These are phyloP conservation scores for Archocentrus centrarchus DNA, from an alignment of 2,113 vertebrate genomes.

Conservation along the genomic window DNA sequence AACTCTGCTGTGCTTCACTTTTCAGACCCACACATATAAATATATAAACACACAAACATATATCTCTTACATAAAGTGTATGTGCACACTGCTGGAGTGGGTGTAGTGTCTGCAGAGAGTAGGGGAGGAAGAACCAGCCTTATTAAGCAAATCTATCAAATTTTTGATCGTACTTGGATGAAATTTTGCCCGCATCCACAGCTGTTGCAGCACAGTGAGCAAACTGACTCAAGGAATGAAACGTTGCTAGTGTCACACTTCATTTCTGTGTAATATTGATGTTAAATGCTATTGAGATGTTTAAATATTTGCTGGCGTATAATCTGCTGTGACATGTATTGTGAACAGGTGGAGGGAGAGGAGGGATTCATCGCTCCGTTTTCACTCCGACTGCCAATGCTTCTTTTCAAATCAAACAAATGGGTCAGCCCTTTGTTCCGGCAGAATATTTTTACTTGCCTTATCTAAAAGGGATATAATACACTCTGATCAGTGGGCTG, in stretches of 20 bases:
- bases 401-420: slow-evolving; percentile 65
- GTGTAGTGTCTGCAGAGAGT: not conserved
- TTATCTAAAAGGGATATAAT: slow-evolving; percentile 49
- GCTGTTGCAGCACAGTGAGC: slow-evolving; percentile 5
- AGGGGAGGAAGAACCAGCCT: slow-evolving; percentile 18
- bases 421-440: slow-evolving; percentile 58
- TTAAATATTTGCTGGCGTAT: slow-evolving; percentile 42
- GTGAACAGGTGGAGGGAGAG: slow-evolving; percentile 50
- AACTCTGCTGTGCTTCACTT: not conserved
- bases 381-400: slow-evolving; percentile 30
- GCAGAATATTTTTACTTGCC: slow-evolving; percentile 47
- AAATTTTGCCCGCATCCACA: slow-evolving; percentile 10
- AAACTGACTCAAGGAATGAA: slow-evolving; percentile 33
- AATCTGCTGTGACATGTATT: slow-evolving; percentile 55
- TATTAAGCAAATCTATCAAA: slow-evolving; percentile 1
- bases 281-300: slow-evolving; percentile 23
- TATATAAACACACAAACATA: not conserved
- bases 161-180: slow-evolving; percentile 3
- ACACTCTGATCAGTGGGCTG: slow-evolving; percentile 36
- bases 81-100: not conserved
- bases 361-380: slow-evolving; percentile 30
- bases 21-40: not conserved
- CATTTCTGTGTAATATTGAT: slow-evolving; percentile 28
- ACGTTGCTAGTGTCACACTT: slow-evolving; percentile 21
- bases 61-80: not conserved